Conservation (phyloP, 2,113 vertebrate genomes). For the Chamaetylas fuelleborni region DNA sequence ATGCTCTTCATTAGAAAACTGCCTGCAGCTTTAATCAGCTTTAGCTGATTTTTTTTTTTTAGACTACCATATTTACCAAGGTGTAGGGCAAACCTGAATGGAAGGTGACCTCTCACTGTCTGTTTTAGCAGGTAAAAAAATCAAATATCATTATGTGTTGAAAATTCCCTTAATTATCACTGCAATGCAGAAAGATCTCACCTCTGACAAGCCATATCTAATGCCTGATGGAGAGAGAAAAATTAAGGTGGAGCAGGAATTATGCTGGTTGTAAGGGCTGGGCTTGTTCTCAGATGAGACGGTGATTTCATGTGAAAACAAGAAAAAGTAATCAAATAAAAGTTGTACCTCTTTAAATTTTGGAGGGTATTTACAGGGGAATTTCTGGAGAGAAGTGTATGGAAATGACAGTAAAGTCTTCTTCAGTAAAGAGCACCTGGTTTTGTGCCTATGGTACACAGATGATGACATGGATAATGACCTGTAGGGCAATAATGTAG, state of each 20-base stretch:
- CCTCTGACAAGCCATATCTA: neutral
- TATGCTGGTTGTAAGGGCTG: neutral
- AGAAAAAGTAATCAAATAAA: neutral
- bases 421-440: neutral
- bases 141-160: neutral
- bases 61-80: neutral
- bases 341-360: neutral
- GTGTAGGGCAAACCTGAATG: neutral
- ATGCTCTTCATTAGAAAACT: neutral
- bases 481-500: neutral
- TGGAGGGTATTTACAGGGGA: neutral
- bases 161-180: neutral
- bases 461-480: slow-evolving; percentile 1
- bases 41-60: neutral
- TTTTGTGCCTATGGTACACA: neutral
- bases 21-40: neutral
- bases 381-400: neutral
- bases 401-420: neutral
- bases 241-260: neutral
- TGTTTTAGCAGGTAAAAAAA: neutral
- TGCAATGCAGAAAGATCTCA: neutral
- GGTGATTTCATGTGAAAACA: neutral
- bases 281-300: neutral
- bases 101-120: neutral
- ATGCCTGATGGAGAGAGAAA: neutral